phyloP scores from a whole-genome alignment of 2,888 invertebrate genomes.

The Sinotaia quadrata region DNA sequence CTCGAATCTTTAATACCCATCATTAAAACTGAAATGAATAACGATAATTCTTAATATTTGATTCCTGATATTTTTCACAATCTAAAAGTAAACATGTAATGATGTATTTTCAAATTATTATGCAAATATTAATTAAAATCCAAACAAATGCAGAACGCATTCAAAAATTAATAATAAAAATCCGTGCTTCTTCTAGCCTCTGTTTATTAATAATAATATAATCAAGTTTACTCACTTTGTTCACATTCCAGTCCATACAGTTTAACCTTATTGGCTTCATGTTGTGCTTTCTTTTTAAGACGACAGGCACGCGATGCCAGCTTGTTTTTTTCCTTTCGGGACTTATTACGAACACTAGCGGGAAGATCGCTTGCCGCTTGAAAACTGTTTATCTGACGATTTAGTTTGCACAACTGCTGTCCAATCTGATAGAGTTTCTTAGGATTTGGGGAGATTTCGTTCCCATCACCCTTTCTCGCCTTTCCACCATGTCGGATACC shows the following conservation, averaged over 20 bases:
- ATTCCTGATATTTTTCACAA: too few species aligned
- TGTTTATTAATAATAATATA: too few species aligned
- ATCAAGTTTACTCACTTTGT: constrained; percentile 86
- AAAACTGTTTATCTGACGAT: constrained; percentile 82
- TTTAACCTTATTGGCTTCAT: constrained; percentile 98
- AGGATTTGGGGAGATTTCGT: constrained; percentile 96
- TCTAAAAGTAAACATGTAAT: too few species aligned
- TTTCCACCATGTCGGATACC: constrained; percentile 66
- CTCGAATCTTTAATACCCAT: too few species aligned
- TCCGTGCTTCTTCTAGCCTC: too few species aligned
- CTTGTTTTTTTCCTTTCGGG: constrained; percentile 95
- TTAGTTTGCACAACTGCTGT: constrained; percentile 90
- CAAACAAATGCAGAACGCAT: too few species aligned
- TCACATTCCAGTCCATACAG: constrained; percentile 92
- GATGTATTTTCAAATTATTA: too few species aligned
- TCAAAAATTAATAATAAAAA: too few species aligned
- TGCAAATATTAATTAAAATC: too few species aligned
- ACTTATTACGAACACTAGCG: constrained; percentile 56
- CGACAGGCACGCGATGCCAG: constrained; percentile 96
- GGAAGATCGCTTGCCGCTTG: constrained; percentile 70
- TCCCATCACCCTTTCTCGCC: constrained; percentile 98
- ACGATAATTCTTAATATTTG: too few species aligned
- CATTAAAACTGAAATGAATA: too few species aligned
- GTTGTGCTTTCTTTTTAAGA: constrained; percentile 98
- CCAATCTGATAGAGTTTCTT: constrained; percentile 92